Conservation (phyloP, 2,888 invertebrate genomes). For the Arge pagana region DNA sequence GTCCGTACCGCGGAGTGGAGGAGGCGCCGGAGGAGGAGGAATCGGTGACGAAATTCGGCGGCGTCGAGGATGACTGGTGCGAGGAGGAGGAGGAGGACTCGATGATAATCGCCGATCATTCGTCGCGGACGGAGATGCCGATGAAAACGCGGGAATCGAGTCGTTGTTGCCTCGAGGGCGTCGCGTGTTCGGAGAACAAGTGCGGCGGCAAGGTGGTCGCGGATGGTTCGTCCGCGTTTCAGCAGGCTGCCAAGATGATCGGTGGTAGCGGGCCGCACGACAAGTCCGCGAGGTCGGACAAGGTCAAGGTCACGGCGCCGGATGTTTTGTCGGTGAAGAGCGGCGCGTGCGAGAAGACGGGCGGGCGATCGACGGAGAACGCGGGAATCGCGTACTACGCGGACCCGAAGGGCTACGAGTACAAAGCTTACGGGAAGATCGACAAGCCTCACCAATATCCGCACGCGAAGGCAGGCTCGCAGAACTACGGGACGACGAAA, state of each 20-base stretch:
- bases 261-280: slow-evolving; percentile 3
- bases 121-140: slow-evolving; percentile 8
- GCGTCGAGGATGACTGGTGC: neutral
- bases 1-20: slow-evolving; percentile 26
- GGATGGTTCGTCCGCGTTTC: neutral
- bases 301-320: neutral
- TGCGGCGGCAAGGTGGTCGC: too few relatives aligned
- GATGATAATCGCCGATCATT: slow-evolving; percentile 24
- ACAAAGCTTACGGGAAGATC: slow-evolving; percentile 50
- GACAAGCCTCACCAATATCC: slow-evolving; percentile 47
- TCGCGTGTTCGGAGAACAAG: too few relatives aligned
- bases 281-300: neutral
- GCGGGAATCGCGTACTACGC: slow-evolving; percentile 53
- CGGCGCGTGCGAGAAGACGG: too few relatives aligned
- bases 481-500: slow-evolving; percentile 32
- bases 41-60: neutral
- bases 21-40: neutral
- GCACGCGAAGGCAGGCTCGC: slow-evolving; percentile 42
- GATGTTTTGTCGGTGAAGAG: too few relatives aligned
- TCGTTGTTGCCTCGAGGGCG: too few relatives aligned
- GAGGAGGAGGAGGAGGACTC: slow-evolving; percentile 5
- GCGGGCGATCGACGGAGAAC: slow-evolving; percentile 38
- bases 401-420: slow-evolving; percentile 51
- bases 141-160: slow-evolving; percentile 27
- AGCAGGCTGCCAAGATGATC: slow-evolving; percentile 32